Evolutionary conservation across 1,140 invertebrate species (phyloP).

Genomic region (Drosophila erecta): DNA sequence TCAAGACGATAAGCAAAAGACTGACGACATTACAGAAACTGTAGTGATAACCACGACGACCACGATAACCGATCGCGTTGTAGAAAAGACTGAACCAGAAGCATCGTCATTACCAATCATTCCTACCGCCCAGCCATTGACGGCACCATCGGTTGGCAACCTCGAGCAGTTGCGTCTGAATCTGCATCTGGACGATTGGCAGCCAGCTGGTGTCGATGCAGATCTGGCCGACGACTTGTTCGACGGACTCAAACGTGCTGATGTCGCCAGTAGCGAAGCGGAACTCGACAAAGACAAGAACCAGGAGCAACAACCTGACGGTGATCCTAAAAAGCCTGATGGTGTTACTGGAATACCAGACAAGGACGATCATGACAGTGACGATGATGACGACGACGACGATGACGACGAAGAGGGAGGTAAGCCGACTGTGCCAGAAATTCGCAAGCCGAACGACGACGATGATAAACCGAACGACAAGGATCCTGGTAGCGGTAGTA

Average conservation of each 20-base stretch:
- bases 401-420: conserved; percentile 79
- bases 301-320: conserved; percentile 35
- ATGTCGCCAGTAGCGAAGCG: conserved; percentile 42
- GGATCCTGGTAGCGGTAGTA: conserved; percentile 87
- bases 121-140: conserved; percentile 57
- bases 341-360: conserved; percentile 47
- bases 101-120: conserved; percentile 74
- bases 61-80: conserved; percentile 69
- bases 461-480: conserved; percentile 86
- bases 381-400: conserved; percentile 84
- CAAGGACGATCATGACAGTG: conserved; percentile 77
- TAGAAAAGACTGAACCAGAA: conserved; percentile 80
- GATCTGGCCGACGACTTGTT: conserved; percentile 45
- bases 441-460: conserved; percentile 83
- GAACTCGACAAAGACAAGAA: conserved; percentile 76
- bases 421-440: conserved; percentile 78
- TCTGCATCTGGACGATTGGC: conserved; percentile 72
- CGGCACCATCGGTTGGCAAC: conserved; percentile 27
- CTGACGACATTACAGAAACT: conserved; percentile 80
- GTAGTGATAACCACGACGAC: conserved; percentile 71
- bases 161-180: conserved; percentile 66
- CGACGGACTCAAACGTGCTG: conserved; percentile 55
- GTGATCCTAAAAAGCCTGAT: conserved; percentile 41
- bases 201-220: conserved; percentile 30
- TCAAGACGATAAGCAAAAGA: conserved; percentile 78